Conservation (phyloP, 1,140 invertebrate species). For the Heliconius nattereri region DNA sequence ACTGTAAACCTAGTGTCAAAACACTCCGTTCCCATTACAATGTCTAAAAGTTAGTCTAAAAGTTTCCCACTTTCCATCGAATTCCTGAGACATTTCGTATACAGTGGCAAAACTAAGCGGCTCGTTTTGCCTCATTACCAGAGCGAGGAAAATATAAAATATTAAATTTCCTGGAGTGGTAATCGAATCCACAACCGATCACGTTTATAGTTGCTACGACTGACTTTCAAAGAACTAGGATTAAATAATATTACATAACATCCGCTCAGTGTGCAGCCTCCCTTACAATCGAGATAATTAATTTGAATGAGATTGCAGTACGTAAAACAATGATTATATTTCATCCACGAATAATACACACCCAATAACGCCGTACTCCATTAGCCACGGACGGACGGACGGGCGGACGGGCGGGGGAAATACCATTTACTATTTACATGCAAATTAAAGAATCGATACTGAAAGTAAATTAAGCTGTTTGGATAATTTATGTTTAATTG, state of each 20-base stretch:
- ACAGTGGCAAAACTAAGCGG: too few species aligned
- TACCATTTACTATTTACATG: constrained; percentile 19
- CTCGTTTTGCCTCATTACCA: too few species aligned
- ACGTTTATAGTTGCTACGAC: too few species aligned
- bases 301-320: constrained; percentile 46
- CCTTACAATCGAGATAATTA: constrained; percentile 40
- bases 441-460: constrained; percentile 17
- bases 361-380: constrained; percentile 35
- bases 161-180: too few species aligned
- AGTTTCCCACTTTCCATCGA: too few species aligned
- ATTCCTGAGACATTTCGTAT: too few species aligned
- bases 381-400: constrained; percentile 23
- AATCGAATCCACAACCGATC: too few species aligned
- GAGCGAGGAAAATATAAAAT: too few species aligned
- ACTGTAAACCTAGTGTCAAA: too few species aligned
- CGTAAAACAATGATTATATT: constrained; percentile 41
- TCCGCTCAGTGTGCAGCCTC: background rate
- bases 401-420: constrained; percentile 2
- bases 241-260: background rate
- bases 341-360: constrained; percentile 39
- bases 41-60: too few species aligned
- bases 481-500: background rate
- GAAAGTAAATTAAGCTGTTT: background rate
- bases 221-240: background rate
- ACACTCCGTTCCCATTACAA: too few species aligned